Percentiles rank a stretch among this genome's conserved stretches.
Conservation (phyloP, 2,113 vertebrate genomes). For the Colinus virginianus region DNA sequence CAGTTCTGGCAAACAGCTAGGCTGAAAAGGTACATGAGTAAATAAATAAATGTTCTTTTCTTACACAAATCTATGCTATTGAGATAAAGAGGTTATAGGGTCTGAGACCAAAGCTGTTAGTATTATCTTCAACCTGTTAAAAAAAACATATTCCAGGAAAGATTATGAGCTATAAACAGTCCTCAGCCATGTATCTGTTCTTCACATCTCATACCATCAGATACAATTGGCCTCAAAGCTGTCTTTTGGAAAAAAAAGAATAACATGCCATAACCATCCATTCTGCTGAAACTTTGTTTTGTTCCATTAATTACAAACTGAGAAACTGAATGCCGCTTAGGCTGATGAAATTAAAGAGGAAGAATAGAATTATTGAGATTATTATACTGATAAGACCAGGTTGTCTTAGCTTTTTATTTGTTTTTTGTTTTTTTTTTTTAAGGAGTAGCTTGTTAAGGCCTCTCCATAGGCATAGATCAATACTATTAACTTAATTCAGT, state of each 20-base stretch:
- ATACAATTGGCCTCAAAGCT: neutral
- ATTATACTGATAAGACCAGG: neutral
- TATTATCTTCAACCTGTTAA: neutral
- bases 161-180: neutral
- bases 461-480: neutral
- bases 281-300: neutral
- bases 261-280: neutral
- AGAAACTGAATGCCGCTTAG: neutral
- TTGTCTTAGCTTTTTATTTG: neutral
- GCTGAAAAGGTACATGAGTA: conserved; percentile 3
- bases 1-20: neutral
- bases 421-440: neutral
- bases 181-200: neutral
- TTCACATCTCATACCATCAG: neutral
- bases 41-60: neutral
- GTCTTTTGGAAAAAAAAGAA: neutral
- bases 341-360: neutral
- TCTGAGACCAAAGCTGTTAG: neutral
- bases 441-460: neutral
- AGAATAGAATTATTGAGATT: neutral
- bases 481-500: neutral
- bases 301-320: neutral
- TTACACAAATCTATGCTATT: neutral
- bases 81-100: neutral
- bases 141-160: neutral